Percentiles rank a stretch among this genome's conserved stretches.
Evolutionary conservation across 2,888 invertebrate genomes (phyloP).

Genomic region (Ornithoptera alexandrae): DNA sequence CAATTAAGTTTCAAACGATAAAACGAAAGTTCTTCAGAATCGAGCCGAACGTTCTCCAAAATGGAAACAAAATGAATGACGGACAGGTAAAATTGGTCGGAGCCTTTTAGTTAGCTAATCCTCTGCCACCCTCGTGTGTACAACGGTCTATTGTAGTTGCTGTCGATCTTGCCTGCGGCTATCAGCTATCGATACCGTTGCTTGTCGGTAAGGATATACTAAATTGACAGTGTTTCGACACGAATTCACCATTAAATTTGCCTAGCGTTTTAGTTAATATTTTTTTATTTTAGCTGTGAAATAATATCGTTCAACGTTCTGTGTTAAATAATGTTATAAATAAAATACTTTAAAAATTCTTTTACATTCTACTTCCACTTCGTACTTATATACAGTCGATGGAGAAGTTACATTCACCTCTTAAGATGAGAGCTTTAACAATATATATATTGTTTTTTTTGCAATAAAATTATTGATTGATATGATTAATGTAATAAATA

Average conservation of each 20-base stretch:
- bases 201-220: constrained; percentile 46
- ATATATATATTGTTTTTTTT: too few species aligned
- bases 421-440: too few species aligned
- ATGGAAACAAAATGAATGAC: constrained; percentile 46
- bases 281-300: background rate
- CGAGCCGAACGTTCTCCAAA: constrained; percentile 31
- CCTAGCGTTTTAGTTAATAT: background rate
- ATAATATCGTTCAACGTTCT: too few species aligned
- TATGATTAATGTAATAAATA: background rate
- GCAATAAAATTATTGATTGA: background rate
- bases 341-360: background rate
- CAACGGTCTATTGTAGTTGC: constrained; percentile 38
- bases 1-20: constrained; percentile 31
- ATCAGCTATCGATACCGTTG: constrained; percentile 53
- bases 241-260: constrained; percentile 40
- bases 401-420: too few species aligned
- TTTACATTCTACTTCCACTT: too few species aligned
- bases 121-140: constrained; percentile 51
- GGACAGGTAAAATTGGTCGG: constrained; percentile 51
- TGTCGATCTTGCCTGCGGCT: constrained; percentile 50
- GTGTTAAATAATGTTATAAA: background rate
- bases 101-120: constrained; percentile 51
- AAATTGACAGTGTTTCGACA: constrained; percentile 53
- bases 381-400: too few species aligned
- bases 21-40: constrained; percentile 20